Evolutionary conservation across 1,140 invertebrate genomes (phyloP).

Genomic region (Calephelis nemesis): DNA sequence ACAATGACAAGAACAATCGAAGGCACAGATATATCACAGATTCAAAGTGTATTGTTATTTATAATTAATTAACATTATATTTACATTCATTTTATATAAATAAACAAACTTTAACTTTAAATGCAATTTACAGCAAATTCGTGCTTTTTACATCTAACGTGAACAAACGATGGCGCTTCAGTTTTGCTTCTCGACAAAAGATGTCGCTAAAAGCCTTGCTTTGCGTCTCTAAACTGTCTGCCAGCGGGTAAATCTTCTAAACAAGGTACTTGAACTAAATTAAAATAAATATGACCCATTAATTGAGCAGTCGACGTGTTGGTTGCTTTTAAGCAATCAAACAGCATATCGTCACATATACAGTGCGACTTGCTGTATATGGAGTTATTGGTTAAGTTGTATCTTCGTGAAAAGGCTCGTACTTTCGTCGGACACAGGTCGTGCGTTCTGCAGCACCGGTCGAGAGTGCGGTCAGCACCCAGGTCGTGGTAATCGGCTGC

Average conservation of each 20-base stretch:
- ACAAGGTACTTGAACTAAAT: constrained; percentile 89
- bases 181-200: constrained; percentile 49
- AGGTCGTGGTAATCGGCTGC: constrained; percentile 91
- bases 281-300: constrained; percentile 94
- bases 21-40: constrained; percentile 77
- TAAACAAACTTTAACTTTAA: constrained; percentile 36
- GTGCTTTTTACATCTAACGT: constrained; percentile 24
- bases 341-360: constrained; percentile 89
- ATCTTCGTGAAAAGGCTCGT: constrained; percentile 85
- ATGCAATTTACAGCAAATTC: constrained; percentile 44
- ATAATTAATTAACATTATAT: constrained; percentile 39
- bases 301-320: constrained; percentile 85
- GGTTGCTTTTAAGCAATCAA: constrained; percentile 88
- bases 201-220: constrained; percentile 71
- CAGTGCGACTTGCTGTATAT: constrained; percentile 94
- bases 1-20: constrained; percentile 53
- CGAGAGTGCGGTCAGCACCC: constrained; percentile 84
- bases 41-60: constrained; percentile 55
- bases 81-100: constrained; percentile 39
- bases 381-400: constrained; percentile 90
- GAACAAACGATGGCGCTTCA: constrained; percentile 58
- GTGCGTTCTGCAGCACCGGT: constrained; percentile 91
- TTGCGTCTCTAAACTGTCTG: constrained; percentile 65
- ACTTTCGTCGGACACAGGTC: constrained; percentile 89
- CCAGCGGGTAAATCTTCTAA: constrained; percentile 81